phyloP scores from a whole-genome alignment of 2,113 vertebrate species.

The Marcusenius ussheri region DNA sequence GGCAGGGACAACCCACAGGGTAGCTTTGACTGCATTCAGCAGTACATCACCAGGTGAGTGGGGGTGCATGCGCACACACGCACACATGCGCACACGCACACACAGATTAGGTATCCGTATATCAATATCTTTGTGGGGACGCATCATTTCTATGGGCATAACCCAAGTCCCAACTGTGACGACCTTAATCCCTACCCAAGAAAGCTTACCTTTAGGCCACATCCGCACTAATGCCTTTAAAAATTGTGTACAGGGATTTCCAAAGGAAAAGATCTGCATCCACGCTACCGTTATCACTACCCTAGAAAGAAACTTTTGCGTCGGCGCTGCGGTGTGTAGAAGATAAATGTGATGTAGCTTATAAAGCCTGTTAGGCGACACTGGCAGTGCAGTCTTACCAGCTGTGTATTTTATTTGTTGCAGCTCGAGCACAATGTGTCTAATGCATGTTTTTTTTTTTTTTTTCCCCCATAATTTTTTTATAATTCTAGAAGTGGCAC shows the following conservation, averaged over 20 bases:
- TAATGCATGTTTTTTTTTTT: too few relatives aligned
- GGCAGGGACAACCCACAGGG: slow-evolving; percentile 92
- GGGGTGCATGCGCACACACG: too few relatives aligned
- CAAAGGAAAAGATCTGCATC: background rate
- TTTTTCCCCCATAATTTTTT: too few relatives aligned
- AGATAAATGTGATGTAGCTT: background rate
- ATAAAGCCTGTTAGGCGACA: background rate
- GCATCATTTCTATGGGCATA: background rate
- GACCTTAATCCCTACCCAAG: background rate
- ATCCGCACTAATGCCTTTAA: background rate
- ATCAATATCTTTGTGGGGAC: background rate
- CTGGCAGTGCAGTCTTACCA: too few relatives aligned
- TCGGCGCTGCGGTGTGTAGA: background rate
- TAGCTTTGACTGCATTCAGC: slow-evolving; percentile 95
- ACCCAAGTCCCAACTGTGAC: background rate
- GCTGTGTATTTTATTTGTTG: too few relatives aligned
- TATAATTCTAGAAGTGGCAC: too few relatives aligned
- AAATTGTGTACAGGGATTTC: background rate
- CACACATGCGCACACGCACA: too few relatives aligned
- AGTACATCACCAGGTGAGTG: slow-evolving; percentile 86
- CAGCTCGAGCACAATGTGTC: too few relatives aligned
- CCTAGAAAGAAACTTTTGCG: background rate
- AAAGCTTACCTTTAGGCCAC: background rate
- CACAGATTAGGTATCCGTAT: background rate
- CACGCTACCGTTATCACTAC: background rate